Base-by-base conservation (phyloP, 2,797 vertebrate genomes). In the Cirrhinus mrigala region DNA sequence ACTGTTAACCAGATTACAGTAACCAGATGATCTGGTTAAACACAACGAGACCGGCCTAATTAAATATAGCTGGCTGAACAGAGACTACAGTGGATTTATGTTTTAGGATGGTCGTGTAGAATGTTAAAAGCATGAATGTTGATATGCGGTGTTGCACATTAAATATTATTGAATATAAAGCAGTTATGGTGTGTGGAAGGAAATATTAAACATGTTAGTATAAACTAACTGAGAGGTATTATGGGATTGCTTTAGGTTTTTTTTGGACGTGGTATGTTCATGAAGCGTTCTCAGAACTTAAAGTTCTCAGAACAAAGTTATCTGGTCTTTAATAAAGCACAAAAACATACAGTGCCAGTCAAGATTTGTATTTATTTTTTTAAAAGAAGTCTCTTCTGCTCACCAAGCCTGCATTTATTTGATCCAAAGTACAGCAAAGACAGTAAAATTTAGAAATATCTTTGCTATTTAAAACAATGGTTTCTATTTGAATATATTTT, bases 11-110 rank as follows among this genome's bases (percentile, higher is more conserved):
- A 77, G 82, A 78, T 78, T 78, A 56, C 60, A 76, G 71, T 83
- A 78, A 84, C 62, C 82, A 78, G 62, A 78, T 84, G 50, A 77
- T 44, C 82, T 78, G 82, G 62, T 76, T 77, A 44, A 64, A 66
- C 70, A 6, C 24, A n/a, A 7, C 18, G 14, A 73, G 37, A 73
- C 29, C 14, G 6, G 44, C 27, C 46, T 68, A 77, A 84, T 77
- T 27, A n/a, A 20, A 37, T 46, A 64, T 11, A 50, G 37, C 50
- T 48, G 18, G n/a, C 24, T 58, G 20, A 64, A 54, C 44, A 16
- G 18, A 20, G 44, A 27, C 27, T 37, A 1, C 56, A n/a, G 0
- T 20, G 3, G 16, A 37, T 68, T 20, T 11, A 20, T 68, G 16
- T 68, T 33, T 33, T 66, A 66, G 29, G 62, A 80, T 37, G 50